phyloP scores from a whole-genome alignment of 2,797 vertebrate species.

The Crossoptilon crossoptilon region DNA sequence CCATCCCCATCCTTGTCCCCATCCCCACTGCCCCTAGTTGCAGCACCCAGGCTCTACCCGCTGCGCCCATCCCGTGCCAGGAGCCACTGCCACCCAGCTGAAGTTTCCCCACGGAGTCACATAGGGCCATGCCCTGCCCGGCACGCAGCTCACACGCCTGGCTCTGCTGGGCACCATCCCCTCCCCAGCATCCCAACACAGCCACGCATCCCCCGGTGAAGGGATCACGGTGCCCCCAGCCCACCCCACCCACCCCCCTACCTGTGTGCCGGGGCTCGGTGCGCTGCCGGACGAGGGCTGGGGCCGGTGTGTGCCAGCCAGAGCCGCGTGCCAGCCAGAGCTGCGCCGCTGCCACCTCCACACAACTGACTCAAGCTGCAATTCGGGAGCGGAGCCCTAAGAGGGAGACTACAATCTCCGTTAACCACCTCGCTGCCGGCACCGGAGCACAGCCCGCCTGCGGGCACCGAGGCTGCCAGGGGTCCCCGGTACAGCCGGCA shows the following conservation, averaged over 20 bases:
- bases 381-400: conserved; percentile 57
- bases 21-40: rapidly evolving
- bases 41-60: neutral
- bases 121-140: neutral
- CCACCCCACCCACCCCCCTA: neutral
- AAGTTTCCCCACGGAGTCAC: neutral
- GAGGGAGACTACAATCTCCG: conserved; percentile 64
- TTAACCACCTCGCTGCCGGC: conserved; percentile 74
- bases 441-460: neutral
- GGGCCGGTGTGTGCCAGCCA: neutral
- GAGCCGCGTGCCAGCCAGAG: conserved; percentile 53
- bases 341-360: conserved; percentile 68
- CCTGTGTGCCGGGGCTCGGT: neutral
- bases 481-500: rapidly evolving
- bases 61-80: neutral
- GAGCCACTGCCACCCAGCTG: neutral
- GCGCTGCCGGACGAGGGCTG: rapidly evolving
- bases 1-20: neutral
- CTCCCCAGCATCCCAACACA: neutral
- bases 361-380: conserved; percentile 69
- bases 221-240: neutral
- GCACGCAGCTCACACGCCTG: neutral
- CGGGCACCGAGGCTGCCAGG: rapidly evolving
- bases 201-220: rapidly evolving
- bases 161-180: neutral